A percentile compares a stretch with the other conserved stretches of the same genome.
Evolutionary conservation across 2,888 invertebrate genomes (phyloP).

Genomic region (Noctuana brunneofusca): DNA sequence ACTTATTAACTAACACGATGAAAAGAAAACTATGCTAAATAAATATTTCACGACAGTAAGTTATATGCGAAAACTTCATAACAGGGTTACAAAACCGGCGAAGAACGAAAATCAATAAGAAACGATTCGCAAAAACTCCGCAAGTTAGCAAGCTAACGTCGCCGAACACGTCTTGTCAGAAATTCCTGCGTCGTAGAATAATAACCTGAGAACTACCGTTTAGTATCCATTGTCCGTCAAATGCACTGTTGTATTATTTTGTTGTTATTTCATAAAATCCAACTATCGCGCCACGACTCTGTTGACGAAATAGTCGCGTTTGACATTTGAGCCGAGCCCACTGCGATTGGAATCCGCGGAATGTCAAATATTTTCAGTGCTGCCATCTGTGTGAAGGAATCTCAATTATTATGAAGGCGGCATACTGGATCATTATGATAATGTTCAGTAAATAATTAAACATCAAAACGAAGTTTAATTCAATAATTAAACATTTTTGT

Average conservation of each 20-base stretch:
- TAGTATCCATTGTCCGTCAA: slow-evolving; percentile 73
- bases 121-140: slow-evolving; percentile 64
- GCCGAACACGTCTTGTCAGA: slow-evolving; percentile 59
- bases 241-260: slow-evolving; percentile 70
- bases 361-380: slow-evolving; percentile 87
- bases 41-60: slow-evolving; percentile 44
- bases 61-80: slow-evolving; percentile 63
- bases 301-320: slow-evolving; percentile 85
- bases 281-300: slow-evolving; percentile 81
- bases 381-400: slow-evolving; percentile 84
- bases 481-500: slow-evolving; percentile 1
- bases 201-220: slow-evolving; percentile 64
- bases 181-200: slow-evolving; percentile 60
- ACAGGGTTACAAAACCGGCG: slow-evolving; percentile 72
- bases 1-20: slow-evolving; percentile 40
- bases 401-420: slow-evolving; percentile 62
- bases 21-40: slow-evolving; percentile 37
- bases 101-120: slow-evolving; percentile 78
- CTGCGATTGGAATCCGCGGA: slow-evolving; percentile 85
- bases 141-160: slow-evolving; percentile 48
- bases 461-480: slow-evolving; percentile 29
- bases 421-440: slow-evolving; percentile 56
- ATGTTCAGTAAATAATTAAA: slow-evolving; percentile 33
- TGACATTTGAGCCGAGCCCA: slow-evolving; percentile 89
- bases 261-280: slow-evolving; percentile 80